Percentiles rank a stretch among this genome's conserved stretches.
Conservation (phyloP, 1,140 invertebrate species). For the Drosophila prosaltans region DNA sequence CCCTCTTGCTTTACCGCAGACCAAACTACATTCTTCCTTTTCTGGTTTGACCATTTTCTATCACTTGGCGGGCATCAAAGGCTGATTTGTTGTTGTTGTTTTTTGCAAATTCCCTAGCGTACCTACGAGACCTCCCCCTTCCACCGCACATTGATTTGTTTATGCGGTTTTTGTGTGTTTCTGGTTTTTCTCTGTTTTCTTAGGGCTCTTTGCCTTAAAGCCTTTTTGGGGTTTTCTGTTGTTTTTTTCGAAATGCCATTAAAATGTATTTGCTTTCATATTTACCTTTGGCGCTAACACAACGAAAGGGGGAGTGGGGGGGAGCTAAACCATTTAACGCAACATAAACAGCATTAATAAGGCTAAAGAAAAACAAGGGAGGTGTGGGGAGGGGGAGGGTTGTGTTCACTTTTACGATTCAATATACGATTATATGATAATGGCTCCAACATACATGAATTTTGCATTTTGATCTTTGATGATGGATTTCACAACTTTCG, state of each 20-base stretch:
- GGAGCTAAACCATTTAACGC: slow-evolving; percentile 70
- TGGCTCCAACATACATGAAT: slow-evolving; percentile 50
- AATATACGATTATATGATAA: slow-evolving; percentile 1
- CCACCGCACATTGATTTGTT: slow-evolving; percentile 69
- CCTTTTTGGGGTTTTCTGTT: slow-evolving; percentile 25
- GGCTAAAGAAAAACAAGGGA: slow-evolving; percentile 14
- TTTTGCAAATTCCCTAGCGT: slow-evolving; percentile 54
- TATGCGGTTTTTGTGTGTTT: slow-evolving; percentile 66
- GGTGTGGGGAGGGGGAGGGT: neutral
- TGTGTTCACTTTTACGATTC: slow-evolving; percentile 11
- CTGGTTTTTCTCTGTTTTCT: slow-evolving; percentile 48
- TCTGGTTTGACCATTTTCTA: slow-evolving; percentile 57
- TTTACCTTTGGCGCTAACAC: slow-evolving; percentile 60
- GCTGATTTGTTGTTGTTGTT: slow-evolving; percentile 7
- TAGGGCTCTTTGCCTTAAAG: slow-evolving; percentile 60
- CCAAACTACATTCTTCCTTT: neutral
- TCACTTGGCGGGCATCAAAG: slow-evolving; percentile 75
- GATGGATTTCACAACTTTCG: slow-evolving; percentile 76
- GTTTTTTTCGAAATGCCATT: slow-evolving; percentile 65
- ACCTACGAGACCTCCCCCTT: slow-evolving; percentile 9
- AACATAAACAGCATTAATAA: slow-evolving; percentile 77
- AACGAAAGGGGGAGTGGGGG: slow-evolving; percentile 4
- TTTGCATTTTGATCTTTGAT: slow-evolving; percentile 63
- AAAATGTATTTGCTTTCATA: slow-evolving; percentile 79
- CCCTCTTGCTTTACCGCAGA: too few relatives aligned